Percentiles rank a stretch among this genome's conserved stretches.
These are phyloP conservation scores for Epinotia brunnichana DNA, from an alignment of 2,888 invertebrate species.

Conservation along the genomic window DNA sequence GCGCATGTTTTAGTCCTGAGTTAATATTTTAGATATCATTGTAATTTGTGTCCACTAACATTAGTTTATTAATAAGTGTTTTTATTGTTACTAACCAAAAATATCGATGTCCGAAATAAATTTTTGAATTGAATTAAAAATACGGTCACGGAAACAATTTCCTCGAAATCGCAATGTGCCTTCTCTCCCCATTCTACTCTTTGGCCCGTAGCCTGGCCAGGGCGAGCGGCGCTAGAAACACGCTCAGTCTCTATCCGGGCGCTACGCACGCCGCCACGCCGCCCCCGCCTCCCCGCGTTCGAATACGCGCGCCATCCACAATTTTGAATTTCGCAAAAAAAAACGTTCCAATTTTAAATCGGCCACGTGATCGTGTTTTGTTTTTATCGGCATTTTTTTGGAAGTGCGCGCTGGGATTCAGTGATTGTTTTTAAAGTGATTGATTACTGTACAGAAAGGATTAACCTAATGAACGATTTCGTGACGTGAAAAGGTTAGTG, in stretches of 20 bases:
- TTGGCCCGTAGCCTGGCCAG: slow-evolving; percentile 75
- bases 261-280: slow-evolving; percentile 51
- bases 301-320: slow-evolving; percentile 56
- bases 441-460: slow-evolving; percentile 48
- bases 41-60: too few relatives aligned
- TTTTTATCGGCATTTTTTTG: slow-evolving; percentile 47
- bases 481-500: slow-evolving; percentile 48
- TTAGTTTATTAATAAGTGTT: too few relatives aligned
- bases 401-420: slow-evolving; percentile 42
- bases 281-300: slow-evolving; percentile 40
- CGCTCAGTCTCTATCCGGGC: slow-evolving; percentile 75
- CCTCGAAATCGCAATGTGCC: slow-evolving; percentile 3
- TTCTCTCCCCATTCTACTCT: slow-evolving; percentile 59
- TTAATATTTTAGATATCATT: too few relatives aligned
- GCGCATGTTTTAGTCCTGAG: too few relatives aligned
- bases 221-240: slow-evolving; percentile 71
- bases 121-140: too few relatives aligned
- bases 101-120: too few relatives aligned
- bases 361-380: slow-evolving; percentile 28
- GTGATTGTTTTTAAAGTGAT: slow-evolving; percentile 49
- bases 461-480: slow-evolving; percentile 43
- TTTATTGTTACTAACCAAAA: too few relatives aligned
- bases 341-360: slow-evolving; percentile 23
- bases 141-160: too few relatives aligned
- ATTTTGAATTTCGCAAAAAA: slow-evolving; percentile 61